Evolutionary conservation across 2,797 vertebrate species (phyloP).

Genomic region (Astyanax mexicanus): DNA sequence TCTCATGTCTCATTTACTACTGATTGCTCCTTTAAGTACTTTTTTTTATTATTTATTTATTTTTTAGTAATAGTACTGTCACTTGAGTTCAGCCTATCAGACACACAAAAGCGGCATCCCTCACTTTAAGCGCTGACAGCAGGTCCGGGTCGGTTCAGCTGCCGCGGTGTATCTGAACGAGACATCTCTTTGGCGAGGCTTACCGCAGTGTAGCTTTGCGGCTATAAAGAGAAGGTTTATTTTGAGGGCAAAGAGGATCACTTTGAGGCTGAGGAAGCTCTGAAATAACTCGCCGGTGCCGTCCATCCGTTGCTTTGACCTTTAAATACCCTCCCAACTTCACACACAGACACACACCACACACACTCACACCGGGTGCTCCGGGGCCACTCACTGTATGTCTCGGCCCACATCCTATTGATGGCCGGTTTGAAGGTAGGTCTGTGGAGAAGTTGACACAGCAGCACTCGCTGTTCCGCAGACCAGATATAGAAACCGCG

Average conservation of each 20-base stretch:
- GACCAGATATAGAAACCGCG: not conserved
- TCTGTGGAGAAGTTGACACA: slow-evolving; percentile 1
- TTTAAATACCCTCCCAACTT: slow-evolving; percentile 8
- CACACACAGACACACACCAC: slow-evolving; percentile 6
- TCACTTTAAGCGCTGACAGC: not conserved
- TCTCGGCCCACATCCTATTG: not conserved
- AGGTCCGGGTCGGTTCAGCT: not conserved
- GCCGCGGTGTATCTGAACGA: not conserved
- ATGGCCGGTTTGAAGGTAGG: slow-evolving; percentile 5
- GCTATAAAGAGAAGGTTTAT: not conserved
- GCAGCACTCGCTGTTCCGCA: slow-evolving; percentile 4
- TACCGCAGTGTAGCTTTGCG: not conserved
- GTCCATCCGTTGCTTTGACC: not conserved
- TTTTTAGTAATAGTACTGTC: too few species aligned
- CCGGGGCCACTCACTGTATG: not conserved
- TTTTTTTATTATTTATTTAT: too few species aligned
- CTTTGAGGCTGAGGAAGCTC: not conserved
- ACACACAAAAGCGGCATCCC: not conserved
- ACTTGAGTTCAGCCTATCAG: too few species aligned
- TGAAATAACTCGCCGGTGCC: not conserved
- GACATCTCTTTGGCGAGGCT: slow-evolving; percentile 9
- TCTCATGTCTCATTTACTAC: too few species aligned
- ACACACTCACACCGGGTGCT: not conserved
- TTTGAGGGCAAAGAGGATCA: not conserved
- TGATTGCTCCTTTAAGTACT: too few species aligned